These are phyloP conservation scores for Anthoscopus minutus DNA, from an alignment of 2,113 vertebrate genomes.

Conservation along the genomic window DNA sequence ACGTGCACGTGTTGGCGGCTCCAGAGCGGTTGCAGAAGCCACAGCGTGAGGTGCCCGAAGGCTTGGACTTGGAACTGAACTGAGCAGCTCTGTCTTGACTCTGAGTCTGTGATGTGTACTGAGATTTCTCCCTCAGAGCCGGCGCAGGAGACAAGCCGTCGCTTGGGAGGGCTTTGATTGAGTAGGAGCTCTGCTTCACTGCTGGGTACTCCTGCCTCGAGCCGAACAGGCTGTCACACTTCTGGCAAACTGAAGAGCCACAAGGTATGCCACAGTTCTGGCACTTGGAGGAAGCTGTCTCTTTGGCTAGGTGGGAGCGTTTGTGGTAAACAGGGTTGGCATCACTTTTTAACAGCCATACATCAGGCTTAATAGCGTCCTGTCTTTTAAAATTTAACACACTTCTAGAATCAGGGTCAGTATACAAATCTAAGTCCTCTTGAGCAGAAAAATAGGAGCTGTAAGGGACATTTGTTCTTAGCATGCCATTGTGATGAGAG, in stretches of 20 bases:
- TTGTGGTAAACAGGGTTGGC: constrained; percentile 72
- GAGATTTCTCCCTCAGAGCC: constrained; percentile 66
- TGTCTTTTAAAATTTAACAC: constrained; percentile 78
- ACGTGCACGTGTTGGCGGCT: constrained; percentile 90
- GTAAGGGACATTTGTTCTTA: constrained; percentile 73
- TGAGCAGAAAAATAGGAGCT: constrained; percentile 84
- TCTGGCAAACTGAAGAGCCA: constrained; percentile 83
- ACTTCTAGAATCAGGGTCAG: constrained; percentile 81
- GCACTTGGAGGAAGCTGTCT: constrained; percentile 82
- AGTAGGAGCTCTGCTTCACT: constrained; percentile 70
- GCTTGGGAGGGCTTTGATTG: constrained; percentile 60
- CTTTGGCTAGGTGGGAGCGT: constrained; percentile 77
- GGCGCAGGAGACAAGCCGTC: constrained; percentile 59
- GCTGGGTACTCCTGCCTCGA: constrained; percentile 67
- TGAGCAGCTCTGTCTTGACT: constrained; percentile 82
- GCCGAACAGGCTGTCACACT: constrained; percentile 76
- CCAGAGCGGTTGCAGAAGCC: constrained; percentile 94
- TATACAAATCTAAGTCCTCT: constrained; percentile 94
- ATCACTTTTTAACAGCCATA: constrained; percentile 70
- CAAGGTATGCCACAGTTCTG: constrained; percentile 86
- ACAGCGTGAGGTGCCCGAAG: constrained; percentile 79
- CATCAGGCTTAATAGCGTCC: constrained; percentile 69
- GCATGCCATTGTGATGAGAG: constrained; percentile 71
- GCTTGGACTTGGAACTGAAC: constrained; percentile 67
- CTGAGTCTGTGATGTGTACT: constrained; percentile 72